Conservation (phyloP, 2,888 invertebrate genomes). For the Dioctria rufipes region DNA sequence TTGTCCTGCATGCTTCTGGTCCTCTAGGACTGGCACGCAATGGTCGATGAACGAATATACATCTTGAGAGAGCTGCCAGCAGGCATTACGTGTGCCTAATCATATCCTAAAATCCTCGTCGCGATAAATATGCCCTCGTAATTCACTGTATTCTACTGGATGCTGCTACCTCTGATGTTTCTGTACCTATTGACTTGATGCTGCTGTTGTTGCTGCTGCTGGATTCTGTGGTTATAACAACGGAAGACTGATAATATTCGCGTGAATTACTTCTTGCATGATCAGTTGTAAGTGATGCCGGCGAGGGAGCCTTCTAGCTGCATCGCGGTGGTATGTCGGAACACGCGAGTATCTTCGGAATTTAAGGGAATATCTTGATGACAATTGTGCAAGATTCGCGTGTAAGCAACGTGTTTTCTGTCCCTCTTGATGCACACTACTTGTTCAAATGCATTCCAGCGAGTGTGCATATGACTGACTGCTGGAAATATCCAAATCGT, state of each 20-base stretch:
- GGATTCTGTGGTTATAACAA: conserved; percentile 18
- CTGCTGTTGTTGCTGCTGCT: background rate
- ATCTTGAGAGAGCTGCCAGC: conserved; percentile 29
- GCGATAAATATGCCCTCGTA: conserved; percentile 61
- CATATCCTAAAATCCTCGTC: conserved; percentile 61
- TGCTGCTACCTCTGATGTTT: background rate
- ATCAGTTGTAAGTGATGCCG: conserved; percentile 37
- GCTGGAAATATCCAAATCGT: background rate
- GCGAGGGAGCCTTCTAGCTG: conserved; percentile 26
- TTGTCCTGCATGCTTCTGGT: conserved; percentile 27
- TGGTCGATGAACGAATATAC: conserved; percentile 8
- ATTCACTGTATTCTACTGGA: conserved; percentile 54
- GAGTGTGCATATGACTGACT: conserved; percentile 4
- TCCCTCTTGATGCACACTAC: conserved; percentile 1
- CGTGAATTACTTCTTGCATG: conserved; percentile 57
- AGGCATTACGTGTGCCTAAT: conserved; percentile 61
- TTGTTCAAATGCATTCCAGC: background rate
- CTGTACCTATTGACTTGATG: too few relatives aligned
- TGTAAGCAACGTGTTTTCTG: conserved; percentile 41
- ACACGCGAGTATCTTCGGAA: conserved; percentile 51
- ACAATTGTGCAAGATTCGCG: conserved; percentile 56
- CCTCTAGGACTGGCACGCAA: conserved; percentile 49
- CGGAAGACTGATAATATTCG: conserved; percentile 53
- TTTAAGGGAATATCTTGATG: conserved; percentile 52
- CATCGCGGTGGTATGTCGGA: conserved; percentile 53